Percentiles rank a stretch among this genome's conserved stretches.
These are phyloP conservation scores for Dascillus cervinus DNA, from an alignment of 2,888 invertebrate species.

Conservation along the genomic window DNA sequence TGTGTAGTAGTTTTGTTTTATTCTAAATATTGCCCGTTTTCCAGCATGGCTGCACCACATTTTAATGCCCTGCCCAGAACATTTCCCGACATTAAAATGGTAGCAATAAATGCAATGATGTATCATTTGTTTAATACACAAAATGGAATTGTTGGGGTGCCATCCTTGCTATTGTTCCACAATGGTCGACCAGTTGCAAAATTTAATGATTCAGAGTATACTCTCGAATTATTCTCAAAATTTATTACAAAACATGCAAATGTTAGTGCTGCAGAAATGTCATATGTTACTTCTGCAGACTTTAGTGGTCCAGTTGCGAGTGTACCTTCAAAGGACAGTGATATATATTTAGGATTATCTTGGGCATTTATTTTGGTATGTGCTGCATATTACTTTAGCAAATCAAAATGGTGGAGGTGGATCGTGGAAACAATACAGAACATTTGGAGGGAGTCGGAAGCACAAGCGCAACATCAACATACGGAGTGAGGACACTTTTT, in stretches of 20 bases:
- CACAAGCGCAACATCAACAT: slow-evolving; percentile 65
- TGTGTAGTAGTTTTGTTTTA: slow-evolving; percentile 84
- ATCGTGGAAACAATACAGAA: slow-evolving; percentile 77
- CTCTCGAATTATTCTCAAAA: slow-evolving; percentile 67
- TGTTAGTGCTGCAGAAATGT: slow-evolving; percentile 52
- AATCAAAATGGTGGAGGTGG: slow-evolving; percentile 69
- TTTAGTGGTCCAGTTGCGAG: slow-evolving; percentile 76
- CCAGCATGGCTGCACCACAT: slow-evolving; percentile 81
- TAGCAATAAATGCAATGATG: slow-evolving; percentile 82
- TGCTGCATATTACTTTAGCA: slow-evolving; percentile 65
- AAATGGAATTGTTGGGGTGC: slow-evolving; percentile 85
- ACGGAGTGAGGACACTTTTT: slow-evolving; percentile 46
- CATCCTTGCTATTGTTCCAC: slow-evolving; percentile 81
- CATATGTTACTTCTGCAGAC: slow-evolving; percentile 65
- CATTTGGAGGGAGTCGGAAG: slow-evolving; percentile 84
- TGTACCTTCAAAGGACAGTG: slow-evolving; percentile 66
- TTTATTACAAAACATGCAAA: slow-evolving; percentile 74
- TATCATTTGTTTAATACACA: slow-evolving; percentile 81
- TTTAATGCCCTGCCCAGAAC: slow-evolving; percentile 84
- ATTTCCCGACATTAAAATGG: slow-evolving; percentile 79
- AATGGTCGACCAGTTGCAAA: slow-evolving; percentile 80
- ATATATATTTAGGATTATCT: slow-evolving; percentile 73
- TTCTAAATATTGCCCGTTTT: slow-evolving; percentile 84
- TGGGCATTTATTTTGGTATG: slow-evolving; percentile 80
- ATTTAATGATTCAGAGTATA: slow-evolving; percentile 76